Evolutionary conservation across 1,140 invertebrate genomes (phyloP), one percentile per base, ranked within the genome.

Genomic region (Achatina immaculata): DNA sequence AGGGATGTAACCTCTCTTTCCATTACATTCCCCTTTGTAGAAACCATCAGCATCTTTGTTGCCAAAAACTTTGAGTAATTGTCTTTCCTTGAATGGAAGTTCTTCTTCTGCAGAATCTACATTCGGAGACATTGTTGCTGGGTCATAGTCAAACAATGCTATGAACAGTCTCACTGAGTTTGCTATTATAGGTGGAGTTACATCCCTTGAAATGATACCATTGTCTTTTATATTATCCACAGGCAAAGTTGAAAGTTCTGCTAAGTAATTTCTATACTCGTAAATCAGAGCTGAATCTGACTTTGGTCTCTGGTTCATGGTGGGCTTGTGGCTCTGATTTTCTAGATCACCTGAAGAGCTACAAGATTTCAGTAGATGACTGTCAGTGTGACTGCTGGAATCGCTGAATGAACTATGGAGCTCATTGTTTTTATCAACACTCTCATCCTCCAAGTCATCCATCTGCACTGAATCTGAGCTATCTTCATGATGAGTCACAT

Each of bases 21-120:
- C 96, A 66, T 95, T 94, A 88, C 95, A 95, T 90, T 99, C 97
- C 42, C 98, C 99, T 94, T 96, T 97, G 89, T 98, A 99, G 92
- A 99, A 99, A 14, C 99, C 99, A 91, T 99, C 98, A 0, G 95
- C 94, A 91, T 99, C 99, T 91, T 98, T 98, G 78, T 99, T 97
- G 7, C 98, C 98, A 92, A 94, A 98, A 34, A 99, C 96, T 94
- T 99, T 99, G 82, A 99, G 99, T 42, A 97, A 95, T 88, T 99
- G 98, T 74, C 97, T 97, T 92, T 99, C 97, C 86, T 95, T 94
- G 90, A 99, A 99, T 7, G 97, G 95, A 82, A 99, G 91, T 92
- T 99, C 98, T 92, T 99, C 98, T 85, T 99, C 96, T 88, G 96
- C 96, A 28, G 95, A 96, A 88, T 99, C 97, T 34, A 97, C 97